Evolutionary conservation across 2,797 vertebrate species (phyloP), one percentile per base, ranked within the genome.

Genomic region (Sternarchorhynchus goeldii): DNA sequence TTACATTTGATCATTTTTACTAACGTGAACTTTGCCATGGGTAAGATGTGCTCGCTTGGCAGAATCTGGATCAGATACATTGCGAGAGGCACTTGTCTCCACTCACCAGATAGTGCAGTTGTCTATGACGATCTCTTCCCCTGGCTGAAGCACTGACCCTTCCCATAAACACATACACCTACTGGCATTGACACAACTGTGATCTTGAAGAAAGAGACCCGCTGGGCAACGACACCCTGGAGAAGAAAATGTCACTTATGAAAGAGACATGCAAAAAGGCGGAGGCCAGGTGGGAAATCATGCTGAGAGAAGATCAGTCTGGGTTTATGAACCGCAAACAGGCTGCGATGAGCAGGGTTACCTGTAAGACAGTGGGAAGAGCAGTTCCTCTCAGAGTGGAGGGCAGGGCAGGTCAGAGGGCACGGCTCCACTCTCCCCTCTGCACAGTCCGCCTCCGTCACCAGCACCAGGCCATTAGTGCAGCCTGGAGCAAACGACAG

Each of bases 191-290:
- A 96, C 94, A 80, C 96, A 97, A 7, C 2, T 80, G 0, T 91
- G 85, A 0, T 91, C 91, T 78, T 95, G 93, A 4, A 96, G 89
- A 76, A 93, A 92, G 12, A 93, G 89, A 21, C 92, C 93, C 0
- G 71, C 32, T 0, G 93, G 93, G 83, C 96, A 97, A 55, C 91
- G 93, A 78, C 96, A 96, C 0, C 95, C 95, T 96, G 87, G 58
- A 50, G 56, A 14, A 58, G 73, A 34, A 62, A 6, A 53, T 17
- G 16, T 3, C 21, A 10, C 7, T 34, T 17, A 21, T 32, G 18
- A 25, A 55, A 36, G n/a, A 29, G 7, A 45, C 17, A 53, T 0
- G 14, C 45, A 14, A 50, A 10, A 41, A 10, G 5, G 14, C 1
- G 1, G 45, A 50, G 45, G 8, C 41, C 6, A 7, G 6, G 39